A percentile compares a stretch with the other conserved stretches of the same genome.
Evolutionary conservation across 2,113 vertebrate species (phyloP).

Genomic region (Corythaixoides concolor): DNA sequence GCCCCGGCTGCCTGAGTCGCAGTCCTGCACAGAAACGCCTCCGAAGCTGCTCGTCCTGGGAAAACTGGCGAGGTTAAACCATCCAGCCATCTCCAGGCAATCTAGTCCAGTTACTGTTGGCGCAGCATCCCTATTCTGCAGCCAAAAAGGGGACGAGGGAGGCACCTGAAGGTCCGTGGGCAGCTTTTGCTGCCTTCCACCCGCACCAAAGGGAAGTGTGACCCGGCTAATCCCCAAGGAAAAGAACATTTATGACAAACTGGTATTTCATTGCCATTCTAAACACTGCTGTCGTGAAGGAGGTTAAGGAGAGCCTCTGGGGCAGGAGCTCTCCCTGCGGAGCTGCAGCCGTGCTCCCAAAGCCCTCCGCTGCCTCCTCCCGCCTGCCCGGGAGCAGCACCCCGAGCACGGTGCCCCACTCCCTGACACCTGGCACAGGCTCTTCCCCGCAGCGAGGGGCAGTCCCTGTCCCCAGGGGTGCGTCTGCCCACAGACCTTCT

Average conservation of each 20-base stretch:
- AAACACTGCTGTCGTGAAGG: fast-evolving
- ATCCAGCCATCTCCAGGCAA: fast-evolving
- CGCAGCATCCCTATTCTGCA: neutral
- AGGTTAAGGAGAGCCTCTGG: fast-evolving
- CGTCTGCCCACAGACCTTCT: neutral
- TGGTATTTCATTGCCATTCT: too few relatives aligned
- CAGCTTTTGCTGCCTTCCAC: neutral
- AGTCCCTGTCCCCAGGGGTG: too few relatives aligned
- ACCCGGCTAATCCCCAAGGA: neutral
- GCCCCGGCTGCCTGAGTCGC: neutral
- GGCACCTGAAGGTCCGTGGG: fast-evolving
- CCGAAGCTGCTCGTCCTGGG: neutral
- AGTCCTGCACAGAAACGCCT: fast-evolving
- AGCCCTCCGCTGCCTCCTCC: neutral
- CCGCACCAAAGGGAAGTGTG: neutral
- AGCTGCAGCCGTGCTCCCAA: neutral
- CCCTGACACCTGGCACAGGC: fast-evolving
- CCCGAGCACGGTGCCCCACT: fast-evolving
- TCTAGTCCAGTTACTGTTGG: fast-evolving
- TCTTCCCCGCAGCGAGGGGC: neutral
- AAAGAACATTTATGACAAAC: neutral
- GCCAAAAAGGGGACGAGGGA: neutral
- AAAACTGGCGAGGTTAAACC: fast-evolving
- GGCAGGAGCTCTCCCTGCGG: fast-evolving
- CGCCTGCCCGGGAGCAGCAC: neutral